Percentiles rank a stretch among this genome's conserved stretches.
These are phyloP conservation scores for Aythya baeri DNA, from an alignment of 2,113 vertebrate species.

Conservation along the genomic window DNA sequence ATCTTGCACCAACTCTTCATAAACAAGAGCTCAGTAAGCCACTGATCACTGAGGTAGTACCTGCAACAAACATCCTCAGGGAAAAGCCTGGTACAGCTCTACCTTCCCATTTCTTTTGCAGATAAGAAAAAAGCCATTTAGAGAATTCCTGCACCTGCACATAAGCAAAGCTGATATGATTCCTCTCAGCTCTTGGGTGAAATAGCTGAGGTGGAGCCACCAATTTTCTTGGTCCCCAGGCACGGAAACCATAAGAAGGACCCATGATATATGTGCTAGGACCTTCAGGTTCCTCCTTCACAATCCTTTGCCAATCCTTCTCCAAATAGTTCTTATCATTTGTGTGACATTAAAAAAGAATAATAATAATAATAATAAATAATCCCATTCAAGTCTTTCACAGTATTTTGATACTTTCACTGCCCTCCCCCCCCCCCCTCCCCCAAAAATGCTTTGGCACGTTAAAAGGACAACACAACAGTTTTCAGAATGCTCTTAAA, in stretches of 20 bases:
- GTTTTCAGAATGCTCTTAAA: not conserved
- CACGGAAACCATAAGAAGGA: not conserved
- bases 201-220: not conserved
- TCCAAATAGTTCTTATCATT: accelerated
- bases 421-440: too few species aligned
- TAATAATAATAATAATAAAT: too few species aligned
- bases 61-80: not conserved
- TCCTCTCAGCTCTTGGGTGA: not conserved
- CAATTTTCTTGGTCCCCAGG: not conserved
- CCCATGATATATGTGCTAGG: not conserved
- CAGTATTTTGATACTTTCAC: not conserved
- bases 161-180: not conserved
- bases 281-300: not conserved
- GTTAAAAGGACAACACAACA: not conserved
- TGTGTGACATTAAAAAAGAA: too few species aligned
- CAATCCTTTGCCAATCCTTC: not conserved
- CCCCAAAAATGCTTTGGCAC: not conserved
- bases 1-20: not conserved
- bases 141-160: not conserved
- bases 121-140: not conserved
- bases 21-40: not conserved
- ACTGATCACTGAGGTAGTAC: not conserved
- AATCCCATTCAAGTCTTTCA: not conserved
- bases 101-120: not conserved
- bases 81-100: not conserved